A percentile compares a stretch with the other conserved stretches of the same genome.
Conservation (phyloP, 2,888 invertebrate species). For the Entomobrya multifasciata region DNA sequence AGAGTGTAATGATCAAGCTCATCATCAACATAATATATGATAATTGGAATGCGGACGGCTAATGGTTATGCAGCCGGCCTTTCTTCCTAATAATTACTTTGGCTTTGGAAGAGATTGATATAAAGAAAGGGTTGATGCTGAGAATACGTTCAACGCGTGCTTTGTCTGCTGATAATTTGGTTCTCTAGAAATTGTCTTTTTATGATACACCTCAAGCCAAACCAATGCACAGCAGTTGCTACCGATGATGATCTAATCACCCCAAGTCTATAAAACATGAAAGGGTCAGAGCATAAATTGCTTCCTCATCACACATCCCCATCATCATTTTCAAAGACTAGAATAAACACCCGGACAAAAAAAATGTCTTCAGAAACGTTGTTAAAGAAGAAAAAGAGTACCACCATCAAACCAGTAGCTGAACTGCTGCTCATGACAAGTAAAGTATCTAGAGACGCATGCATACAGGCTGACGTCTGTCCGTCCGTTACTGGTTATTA, state of each 20-base stretch:
- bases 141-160: slow-evolving; percentile 58
- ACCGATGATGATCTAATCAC: slow-evolving; percentile 8
- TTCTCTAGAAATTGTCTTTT: slow-evolving; percentile 40
- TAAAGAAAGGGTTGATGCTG: slow-evolving; percentile 21
- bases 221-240: slow-evolving; percentile 43
- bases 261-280: slow-evolving; percentile 47
- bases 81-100: slow-evolving; percentile 17
- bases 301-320: slow-evolving; percentile 59
- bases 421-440: slow-evolving; percentile 16
- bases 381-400: no score
- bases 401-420: no score
- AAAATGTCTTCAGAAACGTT: slow-evolving; percentile 51
- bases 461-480: slow-evolving; percentile 52
- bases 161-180: slow-evolving; percentile 47
- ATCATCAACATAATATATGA: slow-evolving; percentile 49
- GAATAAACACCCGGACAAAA: slow-evolving; percentile 43
- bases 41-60: slow-evolving; percentile 63
- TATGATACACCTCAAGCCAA: slow-evolving; percentile 63
- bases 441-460: background rate
- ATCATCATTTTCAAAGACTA: slow-evolving; percentile 30
- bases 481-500: slow-evolving; percentile 52
- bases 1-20: slow-evolving; percentile 23
- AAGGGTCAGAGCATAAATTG: slow-evolving; percentile 65
- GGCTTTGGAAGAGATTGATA: background rate
- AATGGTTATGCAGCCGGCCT: slow-evolving; percentile 62